phyloP scores from a whole-genome alignment of 2,888 invertebrate genomes.

The Ypsolopha scabrella region DNA sequence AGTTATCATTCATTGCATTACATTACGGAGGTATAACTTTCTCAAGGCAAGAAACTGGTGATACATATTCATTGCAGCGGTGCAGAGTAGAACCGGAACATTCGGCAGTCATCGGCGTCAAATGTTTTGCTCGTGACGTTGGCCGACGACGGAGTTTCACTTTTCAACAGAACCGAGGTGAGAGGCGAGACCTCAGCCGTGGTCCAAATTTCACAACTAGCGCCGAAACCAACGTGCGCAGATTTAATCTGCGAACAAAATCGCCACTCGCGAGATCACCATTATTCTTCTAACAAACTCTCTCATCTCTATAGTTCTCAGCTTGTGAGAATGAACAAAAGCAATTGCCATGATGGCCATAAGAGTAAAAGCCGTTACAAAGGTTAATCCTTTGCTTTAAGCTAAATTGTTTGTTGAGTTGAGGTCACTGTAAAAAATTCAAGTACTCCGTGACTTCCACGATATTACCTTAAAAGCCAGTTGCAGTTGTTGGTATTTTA shows the following conservation, averaged over 20 bases:
- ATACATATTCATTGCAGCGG: constrained; percentile 20
- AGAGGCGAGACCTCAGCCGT: constrained; percentile 59
- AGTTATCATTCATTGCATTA: too few relatives aligned
- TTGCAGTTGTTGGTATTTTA: constrained; percentile 34
- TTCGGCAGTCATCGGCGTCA: constrained; percentile 28
- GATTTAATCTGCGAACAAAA: constrained; percentile 28
- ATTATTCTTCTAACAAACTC: constrained; percentile 4
- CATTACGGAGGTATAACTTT: too few relatives aligned
- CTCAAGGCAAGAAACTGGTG: not conserved
- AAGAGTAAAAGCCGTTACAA: too few relatives aligned
- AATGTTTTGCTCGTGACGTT: constrained; percentile 43
- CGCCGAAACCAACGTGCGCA: constrained; percentile 39
- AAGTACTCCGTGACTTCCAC: constrained; percentile 5
- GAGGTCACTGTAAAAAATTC: constrained; percentile 7
- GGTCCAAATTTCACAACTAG: constrained; percentile 62
- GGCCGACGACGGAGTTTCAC: constrained; percentile 58
- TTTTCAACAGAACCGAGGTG: constrained; percentile 57
- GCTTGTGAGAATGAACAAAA: not conserved
- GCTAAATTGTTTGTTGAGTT: not conserved
- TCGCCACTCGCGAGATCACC: constrained; percentile 19
- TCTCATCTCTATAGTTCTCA: not conserved
- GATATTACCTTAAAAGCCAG: constrained; percentile 23
- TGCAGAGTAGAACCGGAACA: constrained; percentile 58
- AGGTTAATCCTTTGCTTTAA: not conserved
- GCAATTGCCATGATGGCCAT: not conserved